phyloP scores from a whole-genome alignment of 1,140 invertebrate species.

The Hypothenemus hampei region DNA sequence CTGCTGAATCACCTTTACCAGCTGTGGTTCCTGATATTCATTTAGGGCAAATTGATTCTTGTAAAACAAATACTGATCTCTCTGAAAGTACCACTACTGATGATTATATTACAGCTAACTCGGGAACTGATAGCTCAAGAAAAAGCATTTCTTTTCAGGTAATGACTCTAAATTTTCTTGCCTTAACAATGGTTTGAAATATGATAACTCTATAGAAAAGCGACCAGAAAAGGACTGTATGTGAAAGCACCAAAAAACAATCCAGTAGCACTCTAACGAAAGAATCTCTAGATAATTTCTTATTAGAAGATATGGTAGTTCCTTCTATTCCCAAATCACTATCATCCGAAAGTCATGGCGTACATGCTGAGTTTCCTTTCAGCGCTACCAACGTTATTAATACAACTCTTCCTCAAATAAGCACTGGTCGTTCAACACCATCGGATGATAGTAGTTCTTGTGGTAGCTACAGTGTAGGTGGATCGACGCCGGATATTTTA shows the following conservation, averaged over 20 bases:
- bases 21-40: constrained; percentile 44
- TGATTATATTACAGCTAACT: constrained; percentile 84
- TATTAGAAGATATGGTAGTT: constrained; percentile 42
- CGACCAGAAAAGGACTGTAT: too few relatives aligned
- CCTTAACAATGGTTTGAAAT: too few relatives aligned
- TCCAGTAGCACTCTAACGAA: constrained; percentile 31
- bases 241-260: too few relatives aligned
- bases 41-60: constrained; percentile 63
- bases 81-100: constrained; percentile 82
- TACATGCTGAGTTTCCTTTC: not conserved
- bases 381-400: constrained; percentile 19
- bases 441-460: constrained; percentile 62
- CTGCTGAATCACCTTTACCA: constrained; percentile 17
- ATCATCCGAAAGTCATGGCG: constrained; percentile 5
- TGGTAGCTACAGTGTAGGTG: constrained; percentile 59
- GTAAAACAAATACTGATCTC: constrained; percentile 68
- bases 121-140: constrained; percentile 55
- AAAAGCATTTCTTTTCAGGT: constrained; percentile 47
- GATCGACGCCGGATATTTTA: constrained; percentile 49
- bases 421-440: constrained; percentile 43
- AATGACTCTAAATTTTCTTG: constrained; percentile 4
- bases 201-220: not conserved
- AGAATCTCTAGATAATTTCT: constrained; percentile 18
- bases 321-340: constrained; percentile 45
- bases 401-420: constrained; percentile 42